These are phyloP conservation scores for Galendromus occidentalis DNA, from an alignment of 1,140 invertebrate species.

Conservation along the genomic window DNA sequence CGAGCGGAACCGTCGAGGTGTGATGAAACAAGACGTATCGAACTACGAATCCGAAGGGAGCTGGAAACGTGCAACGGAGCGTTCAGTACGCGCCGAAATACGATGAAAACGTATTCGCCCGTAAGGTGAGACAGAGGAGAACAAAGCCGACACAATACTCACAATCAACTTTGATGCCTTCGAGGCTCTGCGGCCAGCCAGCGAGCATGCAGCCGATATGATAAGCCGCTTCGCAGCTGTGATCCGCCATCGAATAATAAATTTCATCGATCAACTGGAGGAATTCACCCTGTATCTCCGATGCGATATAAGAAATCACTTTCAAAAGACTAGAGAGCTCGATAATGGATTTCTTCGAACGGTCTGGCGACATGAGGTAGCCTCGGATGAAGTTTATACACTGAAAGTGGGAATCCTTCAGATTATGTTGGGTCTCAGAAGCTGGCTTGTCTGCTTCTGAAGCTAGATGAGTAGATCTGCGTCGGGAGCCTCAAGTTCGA, in stretches of 20 bases:
- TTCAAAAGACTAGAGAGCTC: background rate
- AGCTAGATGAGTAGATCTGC: too few relatives aligned
- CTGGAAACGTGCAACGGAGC: background rate
- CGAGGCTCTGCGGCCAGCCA: background rate
- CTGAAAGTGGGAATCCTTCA: background rate
- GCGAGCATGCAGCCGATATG: background rate
- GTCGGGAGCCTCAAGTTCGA: too few relatives aligned
- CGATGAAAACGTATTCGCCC: background rate
- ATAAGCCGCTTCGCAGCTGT: background rate
- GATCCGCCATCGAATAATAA: background rate
- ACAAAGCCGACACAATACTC: background rate
- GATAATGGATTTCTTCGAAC: background rate
- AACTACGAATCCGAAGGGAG: background rate
- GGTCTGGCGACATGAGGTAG: background rate
- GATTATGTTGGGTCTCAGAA: too few relatives aligned
- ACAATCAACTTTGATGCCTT: background rate
- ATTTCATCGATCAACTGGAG: background rate
- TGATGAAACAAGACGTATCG: constrained; percentile 6
- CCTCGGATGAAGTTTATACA: background rate
- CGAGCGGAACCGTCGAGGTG: background rate
- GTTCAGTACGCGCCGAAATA: background rate
- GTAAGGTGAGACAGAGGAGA: background rate
- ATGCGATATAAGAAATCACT: background rate
- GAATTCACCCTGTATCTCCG: background rate
- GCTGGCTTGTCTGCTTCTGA: too few relatives aligned